Base-by-base conservation (phyloP, 1,140 invertebrate genomes). In the Pseudachorutes palmiensis region DNA sequence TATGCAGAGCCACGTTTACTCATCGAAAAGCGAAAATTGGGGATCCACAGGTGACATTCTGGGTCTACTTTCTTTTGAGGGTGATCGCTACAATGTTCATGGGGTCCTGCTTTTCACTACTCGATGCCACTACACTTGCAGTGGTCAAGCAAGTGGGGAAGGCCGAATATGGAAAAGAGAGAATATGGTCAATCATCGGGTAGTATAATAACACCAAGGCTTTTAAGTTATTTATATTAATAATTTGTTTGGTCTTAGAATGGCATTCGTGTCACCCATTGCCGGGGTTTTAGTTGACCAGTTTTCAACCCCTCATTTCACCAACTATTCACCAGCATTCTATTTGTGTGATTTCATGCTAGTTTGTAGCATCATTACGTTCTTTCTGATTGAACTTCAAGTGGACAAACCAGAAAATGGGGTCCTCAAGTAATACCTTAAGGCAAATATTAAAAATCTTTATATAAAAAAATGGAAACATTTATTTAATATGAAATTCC, bases 61-160 rank as follows among this genome's bases (percentile, higher is more conserved):
- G 88, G 83, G 82, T 88, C 57, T 91, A 91, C 76, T 90, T 91
- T 75, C 76, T 85, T 32, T 71, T 90, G 16, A 73, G 89, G 73
- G 88, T 90, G 70, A 77, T 89, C 66, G 88, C 85, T 1, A 88
- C 85, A 5, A 85, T 87, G 1, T 88, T 88, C 83, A 77, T 88
- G 66, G 86, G 84, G 1, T 87, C 86, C 28, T 86, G 86, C 9
- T 87, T 90, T 1, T 88, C 87, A 12, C 86, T 91, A 63, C 85
- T 91, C 82, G 89, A 92, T 78, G 88, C 89, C 0, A 90, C 90
- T 58, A 87, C 88, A 1, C 76, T 92, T 14, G 88, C 85, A 0
- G 85, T 91, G 83, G 88, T 90, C 70, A 86, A 89, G 76, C 85
- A 88, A 75, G 87, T 87, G 75, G 86, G 87, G 0, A 60, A 65